Base-by-base conservation (phyloP, 2,113 vertebrate species). In the Tetrax tetrax region DNA sequence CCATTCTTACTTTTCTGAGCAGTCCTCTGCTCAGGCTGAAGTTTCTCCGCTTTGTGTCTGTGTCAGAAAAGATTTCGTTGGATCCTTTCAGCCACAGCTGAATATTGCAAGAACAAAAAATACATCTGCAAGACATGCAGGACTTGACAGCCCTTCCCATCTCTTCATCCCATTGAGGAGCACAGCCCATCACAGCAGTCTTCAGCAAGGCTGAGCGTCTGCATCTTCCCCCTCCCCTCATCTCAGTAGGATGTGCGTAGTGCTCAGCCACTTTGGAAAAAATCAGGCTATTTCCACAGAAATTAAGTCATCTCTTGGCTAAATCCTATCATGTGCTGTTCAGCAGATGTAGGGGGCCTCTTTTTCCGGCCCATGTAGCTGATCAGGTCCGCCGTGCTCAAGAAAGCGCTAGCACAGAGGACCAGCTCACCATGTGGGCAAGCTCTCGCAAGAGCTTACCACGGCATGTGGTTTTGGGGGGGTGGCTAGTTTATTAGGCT, bases 291-390 rank as follows among this genome's bases (percentile, higher is more conserved):
- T 92, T 95, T 94, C 25, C 72, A 68, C 86, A 70, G 83, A n/a
- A 50, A 63, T 94, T 68, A 87, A 78, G 72, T 92, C 93, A 95
- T 83, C 50, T 68, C 76, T 81, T 86, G 86, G 96, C 95, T 92
- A 82, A 93, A 68, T 45, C 28, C 71, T 92, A 66, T 75, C 79
- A 88, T 41, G 76, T 35, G 85, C 93, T 95, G 95, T 24, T 90
- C 92, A 84, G 92, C 95, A 96, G 89, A 94, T 97, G 95, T 76
- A 94, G 85, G 50, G 66, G 54, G 87, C 70, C 77, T 87, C 95
- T 92, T 80, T 14, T 76, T 57, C 61, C 38, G 3, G 89, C 74
- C 82, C 25, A 0, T 48, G 61, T 59, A 78, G 47, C 87, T 93
- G 85, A 68, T 70, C 92, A 60, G 88, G 14, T 71, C 68, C 86